Conservation (phyloP, 2,797 vertebrate species). For the Gorsachius magnificus region DNA sequence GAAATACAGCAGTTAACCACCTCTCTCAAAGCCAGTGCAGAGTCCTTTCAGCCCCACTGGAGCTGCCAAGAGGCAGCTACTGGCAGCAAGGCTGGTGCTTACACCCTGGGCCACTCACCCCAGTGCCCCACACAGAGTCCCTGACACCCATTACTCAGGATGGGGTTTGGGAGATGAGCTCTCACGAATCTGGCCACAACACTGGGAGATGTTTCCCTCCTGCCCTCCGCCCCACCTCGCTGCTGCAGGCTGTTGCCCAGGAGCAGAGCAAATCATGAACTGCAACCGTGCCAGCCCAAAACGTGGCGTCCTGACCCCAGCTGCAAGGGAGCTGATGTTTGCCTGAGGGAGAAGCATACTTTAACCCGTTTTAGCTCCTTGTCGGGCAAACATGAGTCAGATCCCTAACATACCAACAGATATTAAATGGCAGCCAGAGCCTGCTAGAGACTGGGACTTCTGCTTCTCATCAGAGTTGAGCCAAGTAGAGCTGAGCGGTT, state of each 20-base stretch:
- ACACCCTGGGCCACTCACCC: background rate
- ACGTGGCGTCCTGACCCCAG: background rate
- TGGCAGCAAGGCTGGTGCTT: background rate
- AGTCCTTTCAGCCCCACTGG: fast-evolving
- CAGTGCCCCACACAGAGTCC: background rate
- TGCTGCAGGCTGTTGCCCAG: background rate
- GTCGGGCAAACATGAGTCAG: constrained; percentile 36
- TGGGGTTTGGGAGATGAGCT: background rate
- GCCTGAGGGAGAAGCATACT: constrained; percentile 28
- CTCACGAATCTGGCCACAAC: fast-evolving
- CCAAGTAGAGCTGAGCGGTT: background rate
- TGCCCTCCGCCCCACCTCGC: background rate
- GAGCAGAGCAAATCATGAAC: fast-evolving
- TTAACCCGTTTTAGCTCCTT: constrained; percentile 31
- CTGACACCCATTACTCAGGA: fast-evolving
- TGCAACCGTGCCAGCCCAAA: background rate
- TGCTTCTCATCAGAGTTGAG: background rate
- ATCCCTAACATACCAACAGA: constrained; percentile 23
- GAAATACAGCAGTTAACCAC: background rate
- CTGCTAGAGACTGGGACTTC: background rate
- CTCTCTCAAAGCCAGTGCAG: background rate
- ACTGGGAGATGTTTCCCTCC: background rate
- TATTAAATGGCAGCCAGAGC: constrained; percentile 30
- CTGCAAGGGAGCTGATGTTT: background rate
- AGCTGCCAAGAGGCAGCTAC: background rate